Evolutionary conservation across 2,888 invertebrate genomes (phyloP).

Genomic region (Blera fallax): DNA sequence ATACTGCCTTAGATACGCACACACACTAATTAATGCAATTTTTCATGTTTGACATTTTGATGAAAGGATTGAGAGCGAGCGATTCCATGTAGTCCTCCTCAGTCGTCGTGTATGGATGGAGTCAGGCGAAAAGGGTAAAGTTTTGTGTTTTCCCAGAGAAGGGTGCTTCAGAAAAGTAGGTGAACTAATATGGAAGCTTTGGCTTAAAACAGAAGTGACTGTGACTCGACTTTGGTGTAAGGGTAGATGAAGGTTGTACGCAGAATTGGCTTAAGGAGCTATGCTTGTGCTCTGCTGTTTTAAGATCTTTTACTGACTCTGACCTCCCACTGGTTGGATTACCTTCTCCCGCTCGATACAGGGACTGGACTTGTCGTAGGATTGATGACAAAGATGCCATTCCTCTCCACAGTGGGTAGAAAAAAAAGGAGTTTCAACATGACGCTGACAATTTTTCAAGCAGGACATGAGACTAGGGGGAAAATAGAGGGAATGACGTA

Average conservation of each 20-base stretch:
- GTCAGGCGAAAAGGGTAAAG: not conserved
- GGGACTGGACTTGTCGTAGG: no score
- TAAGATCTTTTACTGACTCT: no score
- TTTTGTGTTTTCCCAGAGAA: not conserved
- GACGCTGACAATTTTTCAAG: no score
- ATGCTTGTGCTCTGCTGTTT: no score
- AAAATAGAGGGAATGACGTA: no score
- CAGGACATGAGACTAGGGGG: no score
- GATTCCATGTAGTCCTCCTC: not conserved
- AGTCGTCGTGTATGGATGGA: not conserved
- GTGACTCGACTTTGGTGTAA: not conserved
- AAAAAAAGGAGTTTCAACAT: no score
- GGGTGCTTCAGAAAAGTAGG: not conserved
- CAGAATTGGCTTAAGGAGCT: not conserved
- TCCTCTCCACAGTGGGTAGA: no score
- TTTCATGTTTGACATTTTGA: conserved; percentile 62
- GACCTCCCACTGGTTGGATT: no score
- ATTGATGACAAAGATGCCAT: no score
- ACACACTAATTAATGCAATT: conserved; percentile 64
- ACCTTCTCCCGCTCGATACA: no score
- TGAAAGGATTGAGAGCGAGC: conserved; percentile 26
- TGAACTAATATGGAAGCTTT: not conserved
- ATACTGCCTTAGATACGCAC: not conserved
- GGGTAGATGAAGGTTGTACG: not conserved
- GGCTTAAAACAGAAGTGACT: not conserved